These are phyloP conservation scores for Eupsilia transversa DNA, from an alignment of 2,888 invertebrate species.

Conservation along the genomic window DNA sequence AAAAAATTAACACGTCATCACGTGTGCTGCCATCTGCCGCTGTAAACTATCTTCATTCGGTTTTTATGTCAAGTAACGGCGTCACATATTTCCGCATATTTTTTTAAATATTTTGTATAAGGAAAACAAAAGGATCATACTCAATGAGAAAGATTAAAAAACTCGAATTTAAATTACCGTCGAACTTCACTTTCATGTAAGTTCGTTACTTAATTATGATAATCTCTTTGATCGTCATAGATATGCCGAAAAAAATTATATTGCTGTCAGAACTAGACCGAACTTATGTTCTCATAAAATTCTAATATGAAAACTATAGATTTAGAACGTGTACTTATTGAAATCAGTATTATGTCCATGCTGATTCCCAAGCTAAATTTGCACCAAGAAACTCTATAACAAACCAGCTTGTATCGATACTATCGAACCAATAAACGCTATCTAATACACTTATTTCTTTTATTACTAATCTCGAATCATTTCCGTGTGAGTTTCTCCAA, in stretches of 20 bases:
- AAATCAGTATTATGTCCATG: not conserved
- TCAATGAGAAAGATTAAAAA: no score
- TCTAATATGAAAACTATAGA: not conserved
- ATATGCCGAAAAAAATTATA: not conserved
- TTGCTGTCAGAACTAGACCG: not conserved
- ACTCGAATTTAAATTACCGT: no score
- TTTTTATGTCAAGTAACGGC: no score
- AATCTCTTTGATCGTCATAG: not conserved
- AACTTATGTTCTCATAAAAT: not conserved
- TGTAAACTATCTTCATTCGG: no score
- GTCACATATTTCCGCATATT: no score
- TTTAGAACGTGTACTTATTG: not conserved
- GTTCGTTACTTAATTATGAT: no score
- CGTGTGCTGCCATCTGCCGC: no score
- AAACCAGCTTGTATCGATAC: not conserved
- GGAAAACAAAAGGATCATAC: no score
- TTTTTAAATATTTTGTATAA: no score
- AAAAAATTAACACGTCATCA: no score
- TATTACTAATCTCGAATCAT: slow-evolving; percentile 29
- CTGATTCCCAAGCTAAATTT: not conserved
- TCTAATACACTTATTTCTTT: slow-evolving; percentile 42
- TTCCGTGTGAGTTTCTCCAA: slow-evolving; percentile 57
- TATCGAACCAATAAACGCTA: slow-evolving; percentile 10
- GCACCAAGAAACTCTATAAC: not conserved
- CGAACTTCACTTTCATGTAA: no score